Base-by-base conservation (phyloP, 2,113 vertebrate genomes). In the Siphamia tubifer region DNA sequence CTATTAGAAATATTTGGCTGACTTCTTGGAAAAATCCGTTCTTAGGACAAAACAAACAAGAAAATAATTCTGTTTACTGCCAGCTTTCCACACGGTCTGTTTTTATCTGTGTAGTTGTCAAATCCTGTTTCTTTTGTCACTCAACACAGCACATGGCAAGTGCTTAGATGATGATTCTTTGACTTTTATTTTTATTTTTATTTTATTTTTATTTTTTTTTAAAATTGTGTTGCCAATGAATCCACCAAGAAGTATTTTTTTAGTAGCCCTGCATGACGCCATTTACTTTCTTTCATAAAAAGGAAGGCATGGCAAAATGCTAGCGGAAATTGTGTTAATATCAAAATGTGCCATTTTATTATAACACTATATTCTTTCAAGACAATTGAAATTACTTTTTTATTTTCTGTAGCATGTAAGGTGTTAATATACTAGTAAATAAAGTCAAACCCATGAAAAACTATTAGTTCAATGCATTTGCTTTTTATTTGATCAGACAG, bases 311-410 rank as follows among this genome's bases (percentile, higher is more conserved):
- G 81, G 79, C 92, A 91, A 91, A 81, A 67, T 74, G 65, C 60
- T 69, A 74, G 77, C 74, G 79, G 66, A 81, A 77, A 85, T 85
- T 81, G 82, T 87, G 80, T 86, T 83, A 65, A 91, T 92, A 93
- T 84, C 87, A 91, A 94, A 92, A 95, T 92, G 92, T 97, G 93
- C 94, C 93, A 95, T 95, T 96, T 95, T 97, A 96, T 95, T 94
- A 95, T 95, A 97, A 96, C 95, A 96, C 95, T 96, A 97, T 95
- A 96, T 91, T 90, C 93, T 95, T 96, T 95, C 91, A 94, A 94
- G 92, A 86, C 74, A 63, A 84, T 92, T 94, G 52, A 90, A 87
- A 91, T 88, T 80, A 87, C 91, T 89, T 90, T 85, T 89, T 92
- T 91, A 88, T 91, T 94, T 94, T 95, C 94, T 91, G 93, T 96